A percentile compares a stretch with the other conserved stretches of the same genome.
Conservation (phyloP, 2,888 invertebrate species). For the Heteropelma amictum region DNA sequence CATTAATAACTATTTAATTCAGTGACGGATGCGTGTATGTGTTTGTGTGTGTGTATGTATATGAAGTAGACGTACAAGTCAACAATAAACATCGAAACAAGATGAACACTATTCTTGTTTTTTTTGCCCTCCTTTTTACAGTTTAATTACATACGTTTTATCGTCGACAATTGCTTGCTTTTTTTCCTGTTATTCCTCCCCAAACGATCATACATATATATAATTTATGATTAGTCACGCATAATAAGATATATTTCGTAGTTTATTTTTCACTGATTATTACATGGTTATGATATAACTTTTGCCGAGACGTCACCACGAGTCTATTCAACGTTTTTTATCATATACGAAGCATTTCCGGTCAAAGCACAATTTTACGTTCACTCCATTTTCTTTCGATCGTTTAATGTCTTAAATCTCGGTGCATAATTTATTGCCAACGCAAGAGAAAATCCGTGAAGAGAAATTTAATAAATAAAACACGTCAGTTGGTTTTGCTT, state of each 20-base stretch:
- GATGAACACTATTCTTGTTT: constrained; percentile 32
- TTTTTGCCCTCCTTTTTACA: constrained; percentile 37
- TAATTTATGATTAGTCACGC: constrained; percentile 33
- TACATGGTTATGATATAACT: constrained; percentile 47
- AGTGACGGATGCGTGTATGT: constrained; percentile 23
- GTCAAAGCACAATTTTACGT: background rate
- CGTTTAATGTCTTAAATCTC: background rate
- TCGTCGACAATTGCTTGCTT: constrained; percentile 15
- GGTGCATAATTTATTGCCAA: too few relatives aligned
- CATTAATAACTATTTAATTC: constrained; percentile 41
- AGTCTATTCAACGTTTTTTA: constrained; percentile 34
- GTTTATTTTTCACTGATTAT: constrained; percentile 42
- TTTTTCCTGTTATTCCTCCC: background rate
- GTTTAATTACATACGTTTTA: constrained; percentile 50
- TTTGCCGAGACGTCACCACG: constrained; percentile 31
- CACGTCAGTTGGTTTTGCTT: too few relatives aligned
- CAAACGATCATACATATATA: constrained; percentile 28
- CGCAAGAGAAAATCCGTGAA: background rate
- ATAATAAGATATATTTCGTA: constrained; percentile 30
- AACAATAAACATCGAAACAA: constrained; percentile 52
- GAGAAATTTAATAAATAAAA: background rate
- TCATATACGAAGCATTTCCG: constrained; percentile 18
- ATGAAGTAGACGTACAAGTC: constrained; percentile 35
- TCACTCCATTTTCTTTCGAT: background rate
- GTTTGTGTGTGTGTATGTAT: background rate